Percentiles rank a stretch among this genome's conserved stretches.
Conservation (phyloP, 1,140 invertebrate genomes). For the Aphis gossypii region DNA sequence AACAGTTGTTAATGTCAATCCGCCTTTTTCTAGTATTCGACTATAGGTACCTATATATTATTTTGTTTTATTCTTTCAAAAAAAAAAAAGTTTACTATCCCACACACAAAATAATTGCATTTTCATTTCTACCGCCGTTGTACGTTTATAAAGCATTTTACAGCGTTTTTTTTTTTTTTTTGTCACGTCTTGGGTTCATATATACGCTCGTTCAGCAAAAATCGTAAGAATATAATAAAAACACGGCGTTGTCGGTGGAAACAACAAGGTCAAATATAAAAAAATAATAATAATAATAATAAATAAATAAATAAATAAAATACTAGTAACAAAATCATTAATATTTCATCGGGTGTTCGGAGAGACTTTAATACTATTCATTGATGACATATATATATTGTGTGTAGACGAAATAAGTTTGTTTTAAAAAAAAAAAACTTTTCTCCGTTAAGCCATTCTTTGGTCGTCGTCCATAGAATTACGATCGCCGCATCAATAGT, state of each 20-base stretch:
- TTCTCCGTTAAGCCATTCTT: slow-evolving; percentile 25
- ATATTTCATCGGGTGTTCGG: slow-evolving; percentile 32
- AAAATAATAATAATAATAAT: neutral
- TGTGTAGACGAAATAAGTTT: neutral
- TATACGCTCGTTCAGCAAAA: slow-evolving; percentile 2
- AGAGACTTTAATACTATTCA: slow-evolving; percentile 20
- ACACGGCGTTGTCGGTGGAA: neutral
- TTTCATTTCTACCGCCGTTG: neutral
- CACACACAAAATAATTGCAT: slow-evolving; percentile 13
- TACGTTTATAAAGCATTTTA: neutral
- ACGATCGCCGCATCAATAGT: slow-evolving; percentile 20
- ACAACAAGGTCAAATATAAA: slow-evolving; percentile 1
- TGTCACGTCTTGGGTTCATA: neutral
- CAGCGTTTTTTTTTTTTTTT: neutral
- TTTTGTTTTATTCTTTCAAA: neutral
- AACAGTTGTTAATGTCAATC: slow-evolving; percentile 3
- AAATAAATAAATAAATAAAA: slow-evolving; percentile 13
- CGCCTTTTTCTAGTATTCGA: slow-evolving; percentile 35
- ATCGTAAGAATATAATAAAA: slow-evolving; percentile 32
- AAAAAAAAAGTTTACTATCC: neutral
- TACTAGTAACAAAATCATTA: slow-evolving; percentile 22
- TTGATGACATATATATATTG: neutral
- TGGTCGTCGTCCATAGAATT: neutral
- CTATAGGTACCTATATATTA: neutral
- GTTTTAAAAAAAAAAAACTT: slow-evolving; percentile 1